Base-by-base conservation (phyloP, 2,888 invertebrate species). In the Patella depressa region DNA sequence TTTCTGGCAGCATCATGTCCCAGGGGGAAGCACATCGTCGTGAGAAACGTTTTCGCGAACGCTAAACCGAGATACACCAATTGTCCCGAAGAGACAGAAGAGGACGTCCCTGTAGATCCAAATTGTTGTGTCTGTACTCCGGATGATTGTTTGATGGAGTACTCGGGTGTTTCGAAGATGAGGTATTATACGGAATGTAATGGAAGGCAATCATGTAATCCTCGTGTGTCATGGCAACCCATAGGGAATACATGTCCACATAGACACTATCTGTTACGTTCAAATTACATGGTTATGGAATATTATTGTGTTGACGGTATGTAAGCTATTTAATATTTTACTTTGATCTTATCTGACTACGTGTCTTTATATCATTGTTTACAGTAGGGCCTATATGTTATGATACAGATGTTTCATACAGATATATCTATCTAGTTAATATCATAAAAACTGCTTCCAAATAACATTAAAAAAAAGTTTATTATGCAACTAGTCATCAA, bases 61-160 rank as follows among this genome's bases (percentile, higher is more conserved):
- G 65, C 65, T 24, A 65, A 65, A 65, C 65, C 65, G 0, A 65
- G 65, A 65, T 65, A 65, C 14, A 65, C 65, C 19, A 65, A 65
- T 24, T 65, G 65, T 65, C 65, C 65, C 2, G 65, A 65, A 14
- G 12, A 65, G 65, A 65, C 19, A 3, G 24, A 65, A 19, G 19
- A 24, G 24, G 65, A 24, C 11, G 24, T 19, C 19, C 24, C 65
- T 65, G 24, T 65, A 19, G 65, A 65, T 24, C 65, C 65, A 12
- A 65, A 65, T 24, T 65, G 65, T 4, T 65, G 65, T 19, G 24
- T 65, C 65, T 65, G 65, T 65, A 24, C 65, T 14, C 65, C 65
- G 14, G 65, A 65, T 24, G 65, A 65, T 65, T 65, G 65, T 65
- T 24, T 24, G 65, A 65, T 65, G 65, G 65, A 65, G 24, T 65